These are phyloP conservation scores for mouse (Mus musculus) DNA, from an alignment of 2,113 vertebrate species.

Conservation along the genomic window GRCm39 chr16:57915001-57915500, in stretches of 20 bases:
- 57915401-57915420: slow-evolving; percentile 35
- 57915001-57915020: not conserved
- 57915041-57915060: not conserved
- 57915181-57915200: not conserved
- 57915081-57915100: not conserved
- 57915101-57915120: not conserved
- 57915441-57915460: not conserved
- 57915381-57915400: not conserved
- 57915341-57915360: not conserved
- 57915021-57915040: not conserved
- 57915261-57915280: not conserved
- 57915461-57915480: slow-evolving; percentile 21
- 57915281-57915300: not conserved
- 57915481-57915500: not conserved
- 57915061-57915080: not conserved
- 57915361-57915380: not conserved
- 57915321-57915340: not conserved
- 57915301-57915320: not conserved
- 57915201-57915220: not conserved
- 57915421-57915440: slow-evolving; percentile 5
- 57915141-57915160: not conserved
- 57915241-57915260: not conserved
- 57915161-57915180: not conserved
- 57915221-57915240: not conserved
- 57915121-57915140: not conserved